Evolutionary conservation across 2,888 invertebrate genomes (phyloP), one percentile per base, ranked within the genome.

Genomic region (Leptothorax acervorum): DNA sequence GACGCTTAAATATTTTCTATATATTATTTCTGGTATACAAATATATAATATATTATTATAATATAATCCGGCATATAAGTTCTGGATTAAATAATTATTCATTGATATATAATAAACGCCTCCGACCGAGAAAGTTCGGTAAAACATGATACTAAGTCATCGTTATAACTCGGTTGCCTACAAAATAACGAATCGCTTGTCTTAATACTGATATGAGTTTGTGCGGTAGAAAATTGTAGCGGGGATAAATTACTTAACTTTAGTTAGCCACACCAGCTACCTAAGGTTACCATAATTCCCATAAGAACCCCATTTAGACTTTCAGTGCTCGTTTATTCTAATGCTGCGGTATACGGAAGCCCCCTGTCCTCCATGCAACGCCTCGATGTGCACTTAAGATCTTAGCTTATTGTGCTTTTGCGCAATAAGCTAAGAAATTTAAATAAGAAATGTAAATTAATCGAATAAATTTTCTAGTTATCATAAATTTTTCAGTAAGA

Each of bases 251-350:
- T 86, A 87, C 85, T 89, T 86, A 88, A 87, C 81, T 81, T 75
- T 65, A 76, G 82, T 70, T 39, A 75, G 84, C 81, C 83, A 74
- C 57, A 74, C 57, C 82, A 73, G 73, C 79, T 75, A 82, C 70
- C 66, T 48, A 83, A 85, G 82, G 79, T 70, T 63, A 35, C n/a
- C 35, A 81, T 88, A 89, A 89, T 87, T 89, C 85, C 86, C 86
- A 85, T 85, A 86, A 89, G 88, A 88, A 84, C 75, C 76, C 66
- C 70, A 86, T 88, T 87, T 85, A 87, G 87, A 88, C 89, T 86
- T 89, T 88, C 88, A 84, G 65, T 60, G 88, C 85, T 86, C 89
- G 82, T 89, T 89, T 86, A 86, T 89, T 88, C 89, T 89, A 89
- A 89, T 89, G 76, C 62, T 23, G 75, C 68, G 42, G 35, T 68